Evolutionary conservation across 2,113 vertebrate species (phyloP).

Genomic region (Cyprinodon variegatus): DNA sequence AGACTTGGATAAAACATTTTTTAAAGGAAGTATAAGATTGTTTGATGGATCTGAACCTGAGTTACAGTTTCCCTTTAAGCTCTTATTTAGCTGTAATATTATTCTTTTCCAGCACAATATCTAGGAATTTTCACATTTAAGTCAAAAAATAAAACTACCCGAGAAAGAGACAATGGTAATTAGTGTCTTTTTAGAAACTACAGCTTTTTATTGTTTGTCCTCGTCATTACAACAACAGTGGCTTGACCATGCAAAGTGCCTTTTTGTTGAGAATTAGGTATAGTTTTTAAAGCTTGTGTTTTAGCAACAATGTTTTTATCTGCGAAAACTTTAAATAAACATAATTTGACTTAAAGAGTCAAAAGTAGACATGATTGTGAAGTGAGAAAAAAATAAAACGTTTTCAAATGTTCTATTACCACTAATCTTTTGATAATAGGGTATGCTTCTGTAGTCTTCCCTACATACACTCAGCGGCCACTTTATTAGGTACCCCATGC

Average conservation of each 20-base stretch:
- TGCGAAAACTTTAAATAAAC: not conserved
- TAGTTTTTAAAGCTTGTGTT: not conserved
- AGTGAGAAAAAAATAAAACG: not conserved
- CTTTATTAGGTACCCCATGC: no score
- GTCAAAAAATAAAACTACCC: conserved; percentile 9
- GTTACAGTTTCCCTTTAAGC: conserved; percentile 2
- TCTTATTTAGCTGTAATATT: not conserved
- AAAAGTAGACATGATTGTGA: not conserved
- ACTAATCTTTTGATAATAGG: no score
- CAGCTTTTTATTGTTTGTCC: not conserved
- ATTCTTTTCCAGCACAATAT: not conserved
- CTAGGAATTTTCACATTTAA: not conserved
- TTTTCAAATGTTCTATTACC: no score
- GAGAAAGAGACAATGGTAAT: conserved; percentile 12
- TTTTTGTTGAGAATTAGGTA: not conserved
- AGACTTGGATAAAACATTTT: no score
- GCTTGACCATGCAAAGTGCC: not conserved
- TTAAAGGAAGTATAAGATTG: not conserved
- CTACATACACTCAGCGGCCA: no score
- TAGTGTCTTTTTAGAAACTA: conserved; percentile 5
- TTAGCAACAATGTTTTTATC: not conserved
- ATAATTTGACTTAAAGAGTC: not conserved
- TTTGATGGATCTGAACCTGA: not conserved
- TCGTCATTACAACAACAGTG: not conserved
- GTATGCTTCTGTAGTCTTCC: no score